Conservation (phyloP, 2,797 vertebrate genomes). For the Carapus acus region DNA sequence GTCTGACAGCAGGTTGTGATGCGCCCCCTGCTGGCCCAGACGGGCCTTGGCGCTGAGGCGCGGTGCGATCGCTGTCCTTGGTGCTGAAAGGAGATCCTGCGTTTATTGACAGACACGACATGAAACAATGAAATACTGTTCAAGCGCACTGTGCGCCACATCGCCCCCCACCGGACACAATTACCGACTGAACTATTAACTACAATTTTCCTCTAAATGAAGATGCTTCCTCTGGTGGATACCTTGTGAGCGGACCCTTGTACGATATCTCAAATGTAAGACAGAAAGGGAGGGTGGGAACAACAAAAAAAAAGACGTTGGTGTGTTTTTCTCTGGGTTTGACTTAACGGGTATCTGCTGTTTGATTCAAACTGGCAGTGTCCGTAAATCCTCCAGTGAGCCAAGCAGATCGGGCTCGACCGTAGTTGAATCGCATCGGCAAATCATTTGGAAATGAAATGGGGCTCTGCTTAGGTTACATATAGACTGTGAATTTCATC, state of each 20-base stretch:
- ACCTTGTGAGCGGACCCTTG: too few relatives aligned
- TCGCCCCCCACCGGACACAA: neutral
- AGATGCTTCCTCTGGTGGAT: too few relatives aligned
- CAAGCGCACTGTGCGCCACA: neutral
- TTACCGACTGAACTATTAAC: constrained; percentile 1
- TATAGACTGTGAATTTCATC: constrained; percentile 16
- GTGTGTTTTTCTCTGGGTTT: too few relatives aligned
- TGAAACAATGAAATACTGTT: too few relatives aligned
- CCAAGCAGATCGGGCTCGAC: constrained; percentile 11
- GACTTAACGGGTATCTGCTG: too few relatives aligned
- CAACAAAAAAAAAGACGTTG: too few relatives aligned
- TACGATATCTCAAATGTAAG: too few relatives aligned
- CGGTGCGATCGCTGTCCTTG: constrained; percentile 46
- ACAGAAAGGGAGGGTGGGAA: too few relatives aligned
- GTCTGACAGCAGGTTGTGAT: neutral
- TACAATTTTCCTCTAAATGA: too few relatives aligned
- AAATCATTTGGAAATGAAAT: constrained; percentile 23
- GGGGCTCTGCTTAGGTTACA: constrained; percentile 12
- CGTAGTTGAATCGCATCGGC: constrained; percentile 17
- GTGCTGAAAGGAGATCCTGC: constrained; percentile 43
- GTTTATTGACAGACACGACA: too few relatives aligned
- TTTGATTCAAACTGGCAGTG: constrained; percentile 4
- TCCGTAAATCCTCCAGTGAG: constrained; percentile 3
- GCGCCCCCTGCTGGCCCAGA: neutral
- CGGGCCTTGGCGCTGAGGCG: constrained; percentile 39